Percentiles rank a stretch among this genome's conserved stretches.
These are phyloP conservation scores for Notospermus geniculatus DNA, from an alignment of 1,140 invertebrate genomes.

Conservation along the genomic window DNA sequence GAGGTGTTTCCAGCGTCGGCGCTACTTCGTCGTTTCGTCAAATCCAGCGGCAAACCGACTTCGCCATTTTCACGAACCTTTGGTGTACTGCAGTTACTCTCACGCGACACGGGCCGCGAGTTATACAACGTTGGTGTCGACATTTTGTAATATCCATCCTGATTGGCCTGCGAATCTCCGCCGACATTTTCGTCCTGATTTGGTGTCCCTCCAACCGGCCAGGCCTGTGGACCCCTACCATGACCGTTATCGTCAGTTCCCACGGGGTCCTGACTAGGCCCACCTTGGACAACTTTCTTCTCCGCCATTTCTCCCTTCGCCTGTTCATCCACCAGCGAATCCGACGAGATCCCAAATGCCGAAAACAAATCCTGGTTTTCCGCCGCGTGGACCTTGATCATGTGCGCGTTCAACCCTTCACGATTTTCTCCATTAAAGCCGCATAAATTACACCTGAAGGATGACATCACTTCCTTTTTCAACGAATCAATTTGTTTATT, in stretches of 20 bases:
- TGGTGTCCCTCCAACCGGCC: not conserved
- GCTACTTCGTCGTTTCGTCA: not conserved
- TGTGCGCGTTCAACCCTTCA: constrained; percentile 53
- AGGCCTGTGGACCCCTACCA: not conserved
- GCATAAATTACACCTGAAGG: constrained; percentile 55
- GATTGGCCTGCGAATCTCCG: not conserved
- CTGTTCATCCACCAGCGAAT: constrained; percentile 41
- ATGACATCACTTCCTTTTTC: not conserved
- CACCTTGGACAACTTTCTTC: not conserved
- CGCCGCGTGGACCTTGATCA: constrained; percentile 53
- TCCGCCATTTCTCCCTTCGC: constrained; percentile 7
- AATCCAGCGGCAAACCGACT: not conserved
- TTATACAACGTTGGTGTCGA: too few relatives aligned
- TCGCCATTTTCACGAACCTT: constrained; percentile 15
- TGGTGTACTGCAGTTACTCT: constrained; percentile 13
- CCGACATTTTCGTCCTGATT: not conserved
- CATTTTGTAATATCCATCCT: too few relatives aligned
- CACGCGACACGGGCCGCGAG: not conserved
- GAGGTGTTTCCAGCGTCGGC: not conserved
- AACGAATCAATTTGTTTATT: too few relatives aligned
- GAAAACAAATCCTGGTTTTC: constrained; percentile 53
- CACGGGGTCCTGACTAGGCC: not conserved
- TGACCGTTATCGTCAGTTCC: not conserved
- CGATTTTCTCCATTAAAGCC: constrained; percentile 46
- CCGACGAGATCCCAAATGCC: constrained; percentile 44